Conservation (phyloP, 2,113 vertebrate species). For the Myrmecophaga tridactyla region DNA sequence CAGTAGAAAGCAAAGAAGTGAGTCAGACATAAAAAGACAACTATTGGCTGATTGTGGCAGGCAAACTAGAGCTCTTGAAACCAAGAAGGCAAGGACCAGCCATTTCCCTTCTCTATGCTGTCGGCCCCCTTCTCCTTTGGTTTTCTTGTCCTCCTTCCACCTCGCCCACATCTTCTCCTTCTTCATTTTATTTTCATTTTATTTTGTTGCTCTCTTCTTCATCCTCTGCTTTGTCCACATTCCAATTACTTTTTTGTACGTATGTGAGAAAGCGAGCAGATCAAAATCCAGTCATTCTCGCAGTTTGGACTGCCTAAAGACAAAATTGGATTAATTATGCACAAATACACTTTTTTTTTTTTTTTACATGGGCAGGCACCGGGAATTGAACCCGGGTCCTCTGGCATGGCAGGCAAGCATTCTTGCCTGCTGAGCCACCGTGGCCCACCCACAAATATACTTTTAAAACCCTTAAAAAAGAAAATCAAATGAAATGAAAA, state of each 20-base stretch:
- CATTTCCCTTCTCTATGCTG: background rate
- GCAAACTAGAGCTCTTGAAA: background rate
- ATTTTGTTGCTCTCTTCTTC: background rate
- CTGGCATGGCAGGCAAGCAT: too few species aligned
- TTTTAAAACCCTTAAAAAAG: slow-evolving; percentile 19
- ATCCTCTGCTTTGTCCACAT: background rate
- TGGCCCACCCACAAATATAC: slow-evolving; percentile 12
- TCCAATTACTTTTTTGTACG: background rate
- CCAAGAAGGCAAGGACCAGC: background rate
- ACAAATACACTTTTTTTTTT: slow-evolving; percentile 15
- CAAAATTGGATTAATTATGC: slow-evolving; percentile 32
- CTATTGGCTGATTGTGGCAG: background rate
- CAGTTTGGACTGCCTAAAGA: background rate
- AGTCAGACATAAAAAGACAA: background rate
- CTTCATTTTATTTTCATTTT: background rate
- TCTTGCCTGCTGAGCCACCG: too few species aligned
- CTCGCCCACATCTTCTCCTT: background rate
- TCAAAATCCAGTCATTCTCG: background rate
- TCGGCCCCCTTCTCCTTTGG: background rate
- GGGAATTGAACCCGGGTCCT: too few species aligned
- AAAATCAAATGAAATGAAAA: slow-evolving; percentile 41
- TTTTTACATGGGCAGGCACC: too few species aligned
- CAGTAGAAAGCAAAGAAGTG: background rate
- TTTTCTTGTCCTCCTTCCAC: background rate
- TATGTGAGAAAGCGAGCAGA: background rate